Percentiles rank a stretch among this genome's conserved stretches.
These are phyloP conservation scores for Gymnoscopelus braueri DNA, from an alignment of 2,797 vertebrate species.

Conservation along the genomic window DNA sequence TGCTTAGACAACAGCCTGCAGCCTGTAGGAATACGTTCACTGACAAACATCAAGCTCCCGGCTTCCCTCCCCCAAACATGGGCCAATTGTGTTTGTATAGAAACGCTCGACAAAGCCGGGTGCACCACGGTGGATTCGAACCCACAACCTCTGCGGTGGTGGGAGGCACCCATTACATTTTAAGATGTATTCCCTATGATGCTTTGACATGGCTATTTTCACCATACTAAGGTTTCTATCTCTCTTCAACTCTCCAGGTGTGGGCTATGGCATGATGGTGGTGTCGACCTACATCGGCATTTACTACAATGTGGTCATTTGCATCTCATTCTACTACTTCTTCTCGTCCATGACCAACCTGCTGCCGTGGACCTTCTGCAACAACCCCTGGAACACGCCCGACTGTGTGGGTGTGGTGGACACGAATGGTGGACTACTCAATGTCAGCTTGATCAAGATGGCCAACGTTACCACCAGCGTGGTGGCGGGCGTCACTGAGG, in stretches of 20 bases:
- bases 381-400: conserved; percentile 93
- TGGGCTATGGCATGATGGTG: conserved; percentile 99
- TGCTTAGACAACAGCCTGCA: too few species aligned
- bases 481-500: conserved; percentile 77
- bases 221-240: not conserved
- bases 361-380: conserved; percentile 98
- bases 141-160: too few species aligned
- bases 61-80: too few species aligned
- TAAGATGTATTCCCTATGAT: too few species aligned
- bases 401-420: conserved; percentile 88
- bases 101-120: too few species aligned
- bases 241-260: conserved; percentile 77
- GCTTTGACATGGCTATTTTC: too few species aligned
- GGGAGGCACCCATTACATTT: too few species aligned
- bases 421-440: conserved; percentile 60
- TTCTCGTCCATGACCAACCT: conserved; percentile 95
- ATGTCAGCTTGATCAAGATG: conserved; percentile 68
- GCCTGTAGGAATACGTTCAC: too few species aligned
- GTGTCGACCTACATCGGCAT: conserved; percentile 98
- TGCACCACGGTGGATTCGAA: too few species aligned
- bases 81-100: too few species aligned
- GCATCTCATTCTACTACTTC: conserved; percentile 99
- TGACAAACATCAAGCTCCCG: too few species aligned
- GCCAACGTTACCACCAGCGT: conserved; percentile 65
- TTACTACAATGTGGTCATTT: conserved; percentile 99